Evolutionary conservation across 2,888 invertebrate genomes (phyloP).

Genomic region (Yponomeuta plumbellus): DNA sequence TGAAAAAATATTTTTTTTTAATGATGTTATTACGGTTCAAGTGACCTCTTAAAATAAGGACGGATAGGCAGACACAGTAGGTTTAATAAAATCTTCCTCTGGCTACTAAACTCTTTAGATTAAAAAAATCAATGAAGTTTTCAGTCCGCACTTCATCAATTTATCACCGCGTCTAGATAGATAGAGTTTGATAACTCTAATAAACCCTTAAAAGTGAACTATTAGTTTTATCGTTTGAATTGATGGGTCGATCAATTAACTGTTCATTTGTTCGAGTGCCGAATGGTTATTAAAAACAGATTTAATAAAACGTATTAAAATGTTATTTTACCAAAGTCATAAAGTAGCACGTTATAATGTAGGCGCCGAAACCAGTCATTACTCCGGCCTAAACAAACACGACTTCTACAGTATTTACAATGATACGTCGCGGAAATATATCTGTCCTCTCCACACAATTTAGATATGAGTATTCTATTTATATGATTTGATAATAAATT

Average conservation of each 20-base stretch:
- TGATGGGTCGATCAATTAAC: neutral
- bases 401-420: neutral
- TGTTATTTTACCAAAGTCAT: neutral
- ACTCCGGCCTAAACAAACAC: neutral
- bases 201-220: neutral
- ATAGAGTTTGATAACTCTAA: no score
- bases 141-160: neutral
- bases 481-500: neutral
- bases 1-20: no score
- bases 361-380: neutral
- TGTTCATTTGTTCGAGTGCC: neutral
- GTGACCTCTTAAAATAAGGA: no score
- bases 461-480: neutral
- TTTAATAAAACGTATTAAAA: neutral
- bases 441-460: neutral
- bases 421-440: neutral
- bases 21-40: no score
- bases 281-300: neutral
- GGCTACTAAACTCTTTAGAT: neutral
- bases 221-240: neutral
- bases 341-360: neutral
- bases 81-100: no score
- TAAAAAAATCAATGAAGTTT: neutral
- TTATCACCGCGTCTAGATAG: neutral
- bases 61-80: no score